These are phyloP conservation scores for Acheta domesticus DNA, from an alignment of 2,888 invertebrate genomes.

Conservation along the genomic window DNA sequence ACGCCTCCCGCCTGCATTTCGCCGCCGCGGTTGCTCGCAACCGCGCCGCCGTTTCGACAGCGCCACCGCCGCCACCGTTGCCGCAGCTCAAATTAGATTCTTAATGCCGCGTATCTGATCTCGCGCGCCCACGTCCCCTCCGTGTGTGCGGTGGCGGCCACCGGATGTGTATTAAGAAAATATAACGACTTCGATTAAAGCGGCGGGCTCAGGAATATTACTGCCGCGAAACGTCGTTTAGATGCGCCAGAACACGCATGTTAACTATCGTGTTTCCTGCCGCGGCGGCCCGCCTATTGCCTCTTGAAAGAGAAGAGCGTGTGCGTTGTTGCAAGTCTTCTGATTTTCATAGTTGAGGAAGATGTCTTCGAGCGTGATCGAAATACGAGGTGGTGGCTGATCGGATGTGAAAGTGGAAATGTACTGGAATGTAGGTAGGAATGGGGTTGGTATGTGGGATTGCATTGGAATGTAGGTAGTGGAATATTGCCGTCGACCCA, in stretches of 20 bases:
- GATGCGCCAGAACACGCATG: slow-evolving; percentile 7
- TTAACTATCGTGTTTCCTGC: slow-evolving; percentile 10
- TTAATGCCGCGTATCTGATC: slow-evolving; percentile 10
- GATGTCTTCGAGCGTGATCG: too few relatives aligned
- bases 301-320: too few relatives aligned
- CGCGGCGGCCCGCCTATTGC: not conserved
- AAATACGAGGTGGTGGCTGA: too few relatives aligned
- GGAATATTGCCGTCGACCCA: too few relatives aligned
- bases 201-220: slow-evolving; percentile 11
- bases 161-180: slow-evolving; percentile 18
- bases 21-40: not conserved
- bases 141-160: slow-evolving; percentile 4
- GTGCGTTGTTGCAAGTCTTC: too few relatives aligned
- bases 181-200: slow-evolving; percentile 10
- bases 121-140: slow-evolving; percentile 6
- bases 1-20: not conserved
- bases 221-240: slow-evolving; percentile 7
- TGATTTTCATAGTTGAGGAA: too few relatives aligned
- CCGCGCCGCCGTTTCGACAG: not conserved
- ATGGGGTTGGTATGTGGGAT: too few relatives aligned
- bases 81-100: slow-evolving; percentile 4
- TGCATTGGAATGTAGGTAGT: too few relatives aligned
- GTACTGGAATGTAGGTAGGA: too few relatives aligned
- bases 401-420: too few relatives aligned
- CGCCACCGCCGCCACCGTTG: not conserved